Conservation (phyloP, 2,797 vertebrate species). For the Clarias laeviceps region DNA sequence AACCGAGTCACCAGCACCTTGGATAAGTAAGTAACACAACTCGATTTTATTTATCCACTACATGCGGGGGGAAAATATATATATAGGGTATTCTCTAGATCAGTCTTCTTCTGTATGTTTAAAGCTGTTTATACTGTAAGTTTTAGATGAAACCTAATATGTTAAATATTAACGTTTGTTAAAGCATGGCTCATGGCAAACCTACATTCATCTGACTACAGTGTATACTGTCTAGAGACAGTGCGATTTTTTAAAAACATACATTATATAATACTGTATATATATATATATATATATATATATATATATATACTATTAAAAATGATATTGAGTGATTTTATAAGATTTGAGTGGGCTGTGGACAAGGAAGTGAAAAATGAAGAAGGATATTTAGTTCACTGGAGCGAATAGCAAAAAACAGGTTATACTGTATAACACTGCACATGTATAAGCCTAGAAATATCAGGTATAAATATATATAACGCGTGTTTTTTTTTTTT, state of each 20-base stretch:
- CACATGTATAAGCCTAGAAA: not conserved
- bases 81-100: not conserved
- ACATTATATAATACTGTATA: too few relatives aligned
- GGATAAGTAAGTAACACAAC: conserved; percentile 55
- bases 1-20: conserved; percentile 49
- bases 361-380: not conserved
- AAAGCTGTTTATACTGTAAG: not conserved
- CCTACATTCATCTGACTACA: too few relatives aligned
- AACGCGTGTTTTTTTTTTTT: too few relatives aligned
- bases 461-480: not conserved
- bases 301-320: too few relatives aligned
- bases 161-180: not conserved
- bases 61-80: not conserved
- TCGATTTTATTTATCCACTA: not conserved
- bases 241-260: not conserved
- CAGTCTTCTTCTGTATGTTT: not conserved
- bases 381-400: not conserved
- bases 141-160: too few relatives aligned
- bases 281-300: too few relatives aligned
- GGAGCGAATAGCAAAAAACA: not conserved
- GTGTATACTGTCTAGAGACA: not conserved
- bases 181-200: too few relatives aligned
- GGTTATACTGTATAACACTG: too few relatives aligned
- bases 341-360: not conserved
- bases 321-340: not conserved